Percentiles rank a stretch among this genome's conserved stretches.
Conservation (phyloP, 2,888 invertebrate genomes). For the Notocelia uddmanniana region DNA sequence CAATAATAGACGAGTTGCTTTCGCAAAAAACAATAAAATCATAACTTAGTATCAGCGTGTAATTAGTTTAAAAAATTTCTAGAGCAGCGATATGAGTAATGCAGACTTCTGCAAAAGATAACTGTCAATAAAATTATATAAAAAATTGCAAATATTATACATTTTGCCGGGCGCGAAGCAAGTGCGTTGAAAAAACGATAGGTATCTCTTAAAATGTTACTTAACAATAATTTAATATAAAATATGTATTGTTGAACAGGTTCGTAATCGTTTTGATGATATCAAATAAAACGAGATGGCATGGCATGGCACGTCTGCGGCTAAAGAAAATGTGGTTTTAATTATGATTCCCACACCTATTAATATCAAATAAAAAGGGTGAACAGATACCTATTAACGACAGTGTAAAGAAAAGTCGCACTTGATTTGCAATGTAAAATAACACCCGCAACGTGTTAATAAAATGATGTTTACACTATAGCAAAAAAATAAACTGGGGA, state of each 20-base stretch:
- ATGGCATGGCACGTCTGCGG: slow-evolving; percentile 15
- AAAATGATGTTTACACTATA: slow-evolving; percentile 30
- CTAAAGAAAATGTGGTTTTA: neutral
- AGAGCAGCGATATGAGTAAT: too few relatives aligned
- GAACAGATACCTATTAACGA: neutral
- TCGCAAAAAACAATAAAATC: too few relatives aligned
- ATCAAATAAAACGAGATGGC: neutral
- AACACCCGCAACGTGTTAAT: slow-evolving; percentile 4
- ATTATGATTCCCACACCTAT: slow-evolving; percentile 6
- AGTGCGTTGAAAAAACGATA: too few relatives aligned
- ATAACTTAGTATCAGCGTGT: too few relatives aligned
- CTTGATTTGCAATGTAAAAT: slow-evolving; percentile 22
- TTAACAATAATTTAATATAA: too few relatives aligned
- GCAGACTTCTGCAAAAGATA: too few relatives aligned
- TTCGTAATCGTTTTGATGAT: slow-evolving; percentile 5
- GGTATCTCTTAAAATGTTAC: too few relatives aligned
- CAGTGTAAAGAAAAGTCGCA: neutral
- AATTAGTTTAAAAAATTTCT: too few relatives aligned
- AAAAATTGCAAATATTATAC: too few relatives aligned
- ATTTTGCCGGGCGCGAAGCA: too few relatives aligned
- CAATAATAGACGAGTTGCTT: too few relatives aligned
- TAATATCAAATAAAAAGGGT: slow-evolving; percentile 8
- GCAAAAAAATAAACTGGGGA: slow-evolving; percentile 21
- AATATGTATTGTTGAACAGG: neutral
- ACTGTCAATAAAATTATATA: too few relatives aligned